phyloP scores from a whole-genome alignment of 2,797 vertebrate genomes.

The Manis pentadactyla region DNA sequence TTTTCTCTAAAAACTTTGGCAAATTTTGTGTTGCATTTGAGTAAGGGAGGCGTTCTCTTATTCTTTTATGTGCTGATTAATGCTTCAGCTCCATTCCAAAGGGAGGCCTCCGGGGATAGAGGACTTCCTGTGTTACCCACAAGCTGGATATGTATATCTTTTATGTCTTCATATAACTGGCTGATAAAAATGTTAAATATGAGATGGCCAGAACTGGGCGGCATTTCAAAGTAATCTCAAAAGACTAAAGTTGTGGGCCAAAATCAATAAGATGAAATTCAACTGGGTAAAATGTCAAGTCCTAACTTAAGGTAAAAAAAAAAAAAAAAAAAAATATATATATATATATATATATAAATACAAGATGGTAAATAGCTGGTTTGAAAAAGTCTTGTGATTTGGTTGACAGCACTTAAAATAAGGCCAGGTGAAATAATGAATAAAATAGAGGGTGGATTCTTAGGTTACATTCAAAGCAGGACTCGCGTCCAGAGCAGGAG shows the following conservation, averaged over 20 bases:
- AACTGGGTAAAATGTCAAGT: constrained; percentile 65
- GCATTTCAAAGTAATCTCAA: constrained; percentile 72
- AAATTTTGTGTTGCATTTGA: constrained; percentile 56
- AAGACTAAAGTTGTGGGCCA: constrained; percentile 53
- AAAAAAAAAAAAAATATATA: too few species aligned
- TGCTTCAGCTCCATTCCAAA: constrained; percentile 48
- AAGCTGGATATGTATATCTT: constrained; percentile 48
- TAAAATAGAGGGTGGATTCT: background rate
- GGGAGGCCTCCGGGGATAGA: background rate
- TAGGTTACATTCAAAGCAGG: background rate
- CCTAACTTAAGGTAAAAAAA: constrained; percentile 14
- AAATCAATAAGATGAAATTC: constrained; percentile 69
- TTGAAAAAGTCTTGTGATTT: constrained; percentile 25
- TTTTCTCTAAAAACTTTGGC: constrained; percentile 59
- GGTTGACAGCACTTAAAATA: background rate
- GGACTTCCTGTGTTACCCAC: constrained; percentile 69
- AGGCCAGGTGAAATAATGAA: background rate
- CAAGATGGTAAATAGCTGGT: background rate
- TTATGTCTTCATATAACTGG: constrained; percentile 60
- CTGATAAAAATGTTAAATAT: constrained; percentile 59
- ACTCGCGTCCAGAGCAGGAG: background rate
- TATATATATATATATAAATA: constrained; percentile 15
- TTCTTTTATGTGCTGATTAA: constrained; percentile 65
- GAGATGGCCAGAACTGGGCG: constrained; percentile 36
- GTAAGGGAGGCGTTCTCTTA: constrained; percentile 11